A percentile compares a stretch with the other conserved stretches of the same genome.
Evolutionary conservation across 2,797 vertebrate genomes (phyloP).

Genomic region (Sebastiscus tertius): DNA sequence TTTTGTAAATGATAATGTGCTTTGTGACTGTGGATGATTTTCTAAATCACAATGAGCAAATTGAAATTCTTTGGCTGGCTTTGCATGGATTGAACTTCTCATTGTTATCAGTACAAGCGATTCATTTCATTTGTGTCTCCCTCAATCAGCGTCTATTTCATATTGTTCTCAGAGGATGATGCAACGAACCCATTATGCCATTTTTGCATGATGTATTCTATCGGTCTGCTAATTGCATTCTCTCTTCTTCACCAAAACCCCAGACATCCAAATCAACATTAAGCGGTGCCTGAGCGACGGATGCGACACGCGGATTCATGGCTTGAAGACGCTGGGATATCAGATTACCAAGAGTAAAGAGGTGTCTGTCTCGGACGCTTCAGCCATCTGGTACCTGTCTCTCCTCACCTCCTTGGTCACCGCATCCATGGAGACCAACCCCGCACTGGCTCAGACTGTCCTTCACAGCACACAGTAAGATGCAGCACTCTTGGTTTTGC

Average conservation of each 20-base stretch:
- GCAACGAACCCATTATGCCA: not conserved
- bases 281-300: conserved; percentile 97
- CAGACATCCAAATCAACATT: conserved; percentile 99
- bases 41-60: not conserved
- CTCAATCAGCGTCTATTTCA: not conserved
- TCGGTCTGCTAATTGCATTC: conserved; percentile 27
- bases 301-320: conserved; percentile 96
- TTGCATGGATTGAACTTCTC: not conserved
- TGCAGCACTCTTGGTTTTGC: not conserved
- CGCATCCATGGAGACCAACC: conserved; percentile 97
- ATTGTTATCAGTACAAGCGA: not conserved
- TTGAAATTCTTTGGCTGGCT: not conserved
- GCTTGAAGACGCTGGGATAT: conserved; percentile 93
- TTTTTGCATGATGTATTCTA: not conserved
- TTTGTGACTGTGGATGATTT: not conserved
- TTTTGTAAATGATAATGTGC: no score
- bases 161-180: not conserved
- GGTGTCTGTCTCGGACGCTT: conserved; percentile 95
- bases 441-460: conserved; percentile 92
- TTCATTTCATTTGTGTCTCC: not conserved
- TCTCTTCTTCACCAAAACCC: conserved; percentile 17
- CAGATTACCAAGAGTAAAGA: conserved; percentile 93
- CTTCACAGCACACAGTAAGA: conserved; percentile 94
- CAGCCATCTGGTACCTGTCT: conserved; percentile 98
- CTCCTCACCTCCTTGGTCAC: conserved; percentile 97